Evolutionary conservation across 2,888 invertebrate species (phyloP), one percentile per base, ranked within the genome.

Genomic region (Diogma glabrata): DNA sequence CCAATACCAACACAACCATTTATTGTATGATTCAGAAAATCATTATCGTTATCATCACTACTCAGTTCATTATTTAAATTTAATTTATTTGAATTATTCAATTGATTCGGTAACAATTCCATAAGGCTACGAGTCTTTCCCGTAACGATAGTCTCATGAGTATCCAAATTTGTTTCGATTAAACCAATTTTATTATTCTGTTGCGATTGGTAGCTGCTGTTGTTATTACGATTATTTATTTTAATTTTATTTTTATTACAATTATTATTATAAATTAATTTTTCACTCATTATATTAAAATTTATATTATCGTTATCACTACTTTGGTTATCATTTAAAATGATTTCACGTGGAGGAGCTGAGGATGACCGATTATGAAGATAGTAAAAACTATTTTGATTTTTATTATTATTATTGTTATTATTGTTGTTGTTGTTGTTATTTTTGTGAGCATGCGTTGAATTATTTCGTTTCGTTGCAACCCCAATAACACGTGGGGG

Each of bases 111-210:
- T 10, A 33, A 6, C 56, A 83, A 72, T 66, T 82, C 79, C 70
- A 83, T 76, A 52, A 83, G 70, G 62, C 82, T 82, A 54, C 81
- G 75, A 51, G 83, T 79, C 65, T 82, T 83, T 58, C 71, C 67
- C 61, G 71, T 73, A 60, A 76, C 75, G 57, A 77, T 73, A 56
- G 78, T 79, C 72, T 76, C 80, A 71, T 76, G 79, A 68, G 84
- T 83, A 73, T 90, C 89, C 73, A 89, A 79, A 75, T 90, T 89
- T 62, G 91, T 90, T 77, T 90, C 90, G 72, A 90, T 84, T 75
- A 89, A 78, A 70, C 88, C 87, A 72, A 81, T 77, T 62, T 67
- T 67, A 30, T 55, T 40, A 23, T 48, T 33, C n/a, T 22, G n/a
- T n/a, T n/a, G n/a, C n/a, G n/a, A n/a, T n/a, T n/a, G n/a, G n/a